Conservation (phyloP, 2,888 invertebrate species). For the Amiota minor region DNA sequence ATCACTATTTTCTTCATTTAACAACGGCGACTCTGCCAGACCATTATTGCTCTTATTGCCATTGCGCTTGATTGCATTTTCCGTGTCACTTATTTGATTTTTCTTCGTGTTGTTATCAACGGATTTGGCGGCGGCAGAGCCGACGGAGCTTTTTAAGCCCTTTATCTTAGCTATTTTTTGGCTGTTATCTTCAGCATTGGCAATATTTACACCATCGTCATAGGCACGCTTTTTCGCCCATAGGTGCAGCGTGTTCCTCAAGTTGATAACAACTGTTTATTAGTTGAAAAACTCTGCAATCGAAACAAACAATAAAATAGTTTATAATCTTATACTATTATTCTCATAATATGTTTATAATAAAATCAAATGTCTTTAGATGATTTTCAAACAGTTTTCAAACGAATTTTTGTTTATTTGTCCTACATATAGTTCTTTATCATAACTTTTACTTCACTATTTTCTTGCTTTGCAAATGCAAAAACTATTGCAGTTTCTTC, state of each 20-base stretch:
- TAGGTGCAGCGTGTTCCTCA: constrained; percentile 52
- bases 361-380: not conserved
- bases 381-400: constrained; percentile 31
- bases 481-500: constrained; percentile 16
- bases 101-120: not conserved
- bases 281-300: constrained; percentile 17
- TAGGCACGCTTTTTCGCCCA: constrained; percentile 57
- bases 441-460: no score
- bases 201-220: constrained; percentile 56
- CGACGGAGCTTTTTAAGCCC: constrained; percentile 18
- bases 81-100: not conserved
- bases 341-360: no score
- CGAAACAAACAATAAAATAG: not conserved
- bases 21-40: constrained; percentile 4
- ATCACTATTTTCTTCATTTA: constrained; percentile 35
- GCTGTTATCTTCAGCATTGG: constrained; percentile 34
- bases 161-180: constrained; percentile 33
- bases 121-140: not conserved
- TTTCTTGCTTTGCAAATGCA: not conserved
- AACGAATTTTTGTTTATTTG: constrained; percentile 27
- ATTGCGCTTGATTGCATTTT: not conserved
- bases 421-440: not conserved
- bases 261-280: constrained; percentile 32
- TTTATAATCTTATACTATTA: not conserved
- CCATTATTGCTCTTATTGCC: constrained; percentile 18